These are phyloP conservation scores for Eupristina koningsbergeri DNA, from an alignment of 1,140 invertebrate species.

Conservation along the genomic window DNA sequence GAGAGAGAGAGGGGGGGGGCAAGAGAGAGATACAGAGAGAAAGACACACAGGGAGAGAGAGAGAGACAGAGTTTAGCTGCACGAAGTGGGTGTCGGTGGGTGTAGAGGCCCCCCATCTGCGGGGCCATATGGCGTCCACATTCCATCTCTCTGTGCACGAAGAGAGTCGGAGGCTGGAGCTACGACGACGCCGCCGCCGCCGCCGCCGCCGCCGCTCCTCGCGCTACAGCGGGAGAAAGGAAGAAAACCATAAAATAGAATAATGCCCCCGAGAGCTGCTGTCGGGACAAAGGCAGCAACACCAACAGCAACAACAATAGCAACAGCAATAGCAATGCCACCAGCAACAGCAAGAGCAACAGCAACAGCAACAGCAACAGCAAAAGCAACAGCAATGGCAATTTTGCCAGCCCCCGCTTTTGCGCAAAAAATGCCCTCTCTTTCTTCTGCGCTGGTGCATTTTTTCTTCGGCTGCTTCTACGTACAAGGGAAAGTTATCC, in stretches of 20 bases:
- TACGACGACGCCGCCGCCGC: no score
- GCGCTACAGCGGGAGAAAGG: slow-evolving; percentile 43
- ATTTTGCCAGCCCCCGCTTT: neutral
- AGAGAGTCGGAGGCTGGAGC: slow-evolving; percentile 56
- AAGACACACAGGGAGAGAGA: neutral
- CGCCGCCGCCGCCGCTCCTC: slow-evolving; percentile 50
- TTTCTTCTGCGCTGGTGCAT: neutral
- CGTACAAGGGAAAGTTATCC: neutral
- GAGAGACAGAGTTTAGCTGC: neutral
- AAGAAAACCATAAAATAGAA: slow-evolving; percentile 41
- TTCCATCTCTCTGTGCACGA: slow-evolving; percentile 66
- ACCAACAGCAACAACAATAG: no score
- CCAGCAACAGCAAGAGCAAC: neutral
- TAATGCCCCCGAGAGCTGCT: slow-evolving; percentile 7
- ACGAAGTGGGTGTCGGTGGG: slow-evolving; percentile 19
- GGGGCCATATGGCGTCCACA: slow-evolving; percentile 71
- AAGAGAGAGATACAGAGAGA: neutral
- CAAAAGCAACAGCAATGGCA: neutral
- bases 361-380: neutral
- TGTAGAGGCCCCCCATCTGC: neutral
- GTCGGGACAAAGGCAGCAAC: neutral
- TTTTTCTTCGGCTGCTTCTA: neutral
- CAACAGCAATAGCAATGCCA: slow-evolving; percentile 7
- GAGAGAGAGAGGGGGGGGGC: neutral
- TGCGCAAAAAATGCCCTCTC: slow-evolving; percentile 7